phyloP scores from a whole-genome alignment of 2,888 invertebrate genomes.

The Cacoxenus indagator region DNA sequence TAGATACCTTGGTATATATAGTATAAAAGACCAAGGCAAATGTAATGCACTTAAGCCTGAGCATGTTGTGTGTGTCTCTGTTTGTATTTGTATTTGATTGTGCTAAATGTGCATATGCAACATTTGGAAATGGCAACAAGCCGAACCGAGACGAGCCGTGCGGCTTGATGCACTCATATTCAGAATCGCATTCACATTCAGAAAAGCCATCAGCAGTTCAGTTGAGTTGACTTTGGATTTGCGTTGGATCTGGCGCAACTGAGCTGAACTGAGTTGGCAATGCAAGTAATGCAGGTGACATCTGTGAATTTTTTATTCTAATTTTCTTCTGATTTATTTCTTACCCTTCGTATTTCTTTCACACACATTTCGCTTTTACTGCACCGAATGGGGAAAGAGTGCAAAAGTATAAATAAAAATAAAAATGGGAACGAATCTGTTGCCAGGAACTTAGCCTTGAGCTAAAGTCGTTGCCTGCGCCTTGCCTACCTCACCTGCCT shows the following conservation, averaged over 20 bases:
- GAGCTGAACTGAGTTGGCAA: not conserved
- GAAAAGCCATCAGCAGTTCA: not conserved
- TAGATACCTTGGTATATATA: no score
- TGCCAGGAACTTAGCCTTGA: slow-evolving; percentile 53
- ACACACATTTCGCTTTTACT: not conserved
- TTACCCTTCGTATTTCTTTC: not conserved
- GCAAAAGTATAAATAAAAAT: not conserved
- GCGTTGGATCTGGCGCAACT: not conserved
- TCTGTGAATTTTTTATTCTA: not conserved
- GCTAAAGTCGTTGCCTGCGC: slow-evolving; percentile 44
- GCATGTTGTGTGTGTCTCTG: not conserved
- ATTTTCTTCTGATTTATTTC: not conserved
- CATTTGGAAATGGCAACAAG: slow-evolving; percentile 1
- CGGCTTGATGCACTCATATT: not conserved
- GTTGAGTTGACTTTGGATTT: not conserved
- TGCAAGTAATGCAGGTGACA: slow-evolving; percentile 9
- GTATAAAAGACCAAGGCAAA: no score
- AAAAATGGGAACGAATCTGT: slow-evolving; percentile 22
- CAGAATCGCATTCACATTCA: not conserved
- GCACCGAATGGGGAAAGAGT: not conserved
- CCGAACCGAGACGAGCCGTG: no score
- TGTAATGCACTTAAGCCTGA: slow-evolving; percentile 4
- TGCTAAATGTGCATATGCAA: slow-evolving; percentile 16
- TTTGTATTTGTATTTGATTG: not conserved
- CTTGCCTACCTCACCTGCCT: slow-evolving; percentile 7